A percentile compares a stretch with the other conserved stretches of the same genome.
Conservation (phyloP, 2,888 invertebrate genomes). For the Ichneumon xanthorius region DNA sequence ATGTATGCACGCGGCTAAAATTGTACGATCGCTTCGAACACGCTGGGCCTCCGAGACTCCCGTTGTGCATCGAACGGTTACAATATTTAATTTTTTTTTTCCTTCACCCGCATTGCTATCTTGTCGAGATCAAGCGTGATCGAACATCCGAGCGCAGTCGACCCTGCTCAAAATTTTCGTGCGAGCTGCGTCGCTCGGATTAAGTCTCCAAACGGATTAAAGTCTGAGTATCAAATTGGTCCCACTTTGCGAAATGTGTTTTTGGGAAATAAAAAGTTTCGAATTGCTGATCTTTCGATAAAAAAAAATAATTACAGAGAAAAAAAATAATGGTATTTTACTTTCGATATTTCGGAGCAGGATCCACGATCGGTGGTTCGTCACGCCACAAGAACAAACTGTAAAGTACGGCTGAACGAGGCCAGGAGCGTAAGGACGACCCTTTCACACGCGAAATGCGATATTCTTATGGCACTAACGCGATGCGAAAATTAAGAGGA, state of each 20-base stretch:
- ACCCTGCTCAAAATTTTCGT: slow-evolving; percentile 41
- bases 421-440: slow-evolving; percentile 46
- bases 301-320: neutral
- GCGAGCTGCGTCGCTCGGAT: neutral
- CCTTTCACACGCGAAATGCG: slow-evolving; percentile 32
- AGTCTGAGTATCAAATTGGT: slow-evolving; percentile 52
- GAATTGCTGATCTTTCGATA: neutral
- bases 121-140: slow-evolving; percentile 72
- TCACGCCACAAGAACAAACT: slow-evolving; percentile 64
- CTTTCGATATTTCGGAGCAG: slow-evolving; percentile 54
- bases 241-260: slow-evolving; percentile 53
- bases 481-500: slow-evolving; percentile 37
- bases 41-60: neutral
- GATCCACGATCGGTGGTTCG: slow-evolving; percentile 55
- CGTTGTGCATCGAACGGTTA: neutral
- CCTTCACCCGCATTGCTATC: slow-evolving; percentile 52
- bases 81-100: neutral
- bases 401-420: slow-evolving; percentile 59
- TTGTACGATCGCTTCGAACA: slow-evolving; percentile 19
- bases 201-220: neutral
- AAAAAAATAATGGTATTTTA: neutral
- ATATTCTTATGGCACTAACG: slow-evolving; percentile 60
- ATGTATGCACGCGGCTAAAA: slow-evolving; percentile 22
- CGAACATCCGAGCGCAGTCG: slow-evolving; percentile 51
- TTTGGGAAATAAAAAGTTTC: slow-evolving; percentile 6